These are phyloP conservation scores for Lithophane ornitopus DNA, from an alignment of 2,888 invertebrate species.

Conservation along the genomic window DNA sequence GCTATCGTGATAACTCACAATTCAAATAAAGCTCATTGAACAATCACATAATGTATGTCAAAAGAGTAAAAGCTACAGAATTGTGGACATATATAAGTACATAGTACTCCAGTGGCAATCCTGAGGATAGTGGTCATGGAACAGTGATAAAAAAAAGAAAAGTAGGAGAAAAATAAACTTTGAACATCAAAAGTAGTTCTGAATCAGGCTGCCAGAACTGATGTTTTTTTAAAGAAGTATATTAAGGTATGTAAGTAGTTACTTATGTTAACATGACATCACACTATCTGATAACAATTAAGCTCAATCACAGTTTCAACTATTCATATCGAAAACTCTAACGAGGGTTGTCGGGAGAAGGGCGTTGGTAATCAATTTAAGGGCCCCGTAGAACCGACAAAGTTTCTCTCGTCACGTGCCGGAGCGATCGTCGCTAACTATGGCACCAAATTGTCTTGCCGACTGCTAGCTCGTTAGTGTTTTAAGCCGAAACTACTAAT, in stretches of 20 bases:
- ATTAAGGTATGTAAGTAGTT: not conserved
- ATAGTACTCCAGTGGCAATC: not conserved
- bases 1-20: constrained; percentile 17
- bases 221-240: no score
- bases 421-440: constrained; percentile 63
- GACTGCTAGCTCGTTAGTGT: constrained; percentile 70
- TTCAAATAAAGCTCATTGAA: constrained; percentile 27
- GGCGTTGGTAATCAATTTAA: constrained; percentile 72
- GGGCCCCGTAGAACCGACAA: constrained; percentile 56
- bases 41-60: constrained; percentile 1
- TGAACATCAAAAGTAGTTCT: no score
- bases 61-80: not conserved
- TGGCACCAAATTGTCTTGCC: constrained; percentile 69
- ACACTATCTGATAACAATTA: constrained; percentile 54
- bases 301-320: constrained; percentile 68
- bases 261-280: not conserved
- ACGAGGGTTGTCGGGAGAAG: constrained; percentile 58
- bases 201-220: no score
- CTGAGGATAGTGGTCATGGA: not conserved
- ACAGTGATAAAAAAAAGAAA: not conserved
- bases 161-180: not conserved
- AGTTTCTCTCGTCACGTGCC: constrained; percentile 67
- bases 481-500: constrained; percentile 70
- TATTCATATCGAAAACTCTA: constrained; percentile 69
- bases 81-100: not conserved